Percentiles rank a stretch among this genome's conserved stretches.
Evolutionary conservation across 1,140 invertebrate species (phyloP).

Genomic region (Platorchestia sp.): DNA sequence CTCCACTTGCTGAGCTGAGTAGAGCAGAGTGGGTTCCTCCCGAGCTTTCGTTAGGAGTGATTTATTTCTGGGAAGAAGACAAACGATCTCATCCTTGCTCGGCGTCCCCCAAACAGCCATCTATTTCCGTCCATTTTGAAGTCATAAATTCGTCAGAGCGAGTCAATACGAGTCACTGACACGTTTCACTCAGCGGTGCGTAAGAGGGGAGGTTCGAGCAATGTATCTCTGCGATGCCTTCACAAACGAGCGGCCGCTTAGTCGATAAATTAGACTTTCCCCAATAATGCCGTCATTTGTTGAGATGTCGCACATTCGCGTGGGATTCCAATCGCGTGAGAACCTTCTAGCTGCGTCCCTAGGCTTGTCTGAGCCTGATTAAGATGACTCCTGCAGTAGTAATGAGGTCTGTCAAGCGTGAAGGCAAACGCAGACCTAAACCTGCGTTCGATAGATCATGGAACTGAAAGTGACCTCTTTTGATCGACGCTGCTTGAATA

Average conservation of each 20-base stretch:
- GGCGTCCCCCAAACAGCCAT: constrained; percentile 44
- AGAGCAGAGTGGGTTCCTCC: not conserved
- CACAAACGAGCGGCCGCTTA: not conserved
- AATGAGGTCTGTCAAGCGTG: not conserved
- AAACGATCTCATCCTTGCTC: constrained; percentile 42
- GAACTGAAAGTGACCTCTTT: not conserved
- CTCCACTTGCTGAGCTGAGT: not conserved
- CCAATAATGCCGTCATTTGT: constrained; percentile 33
- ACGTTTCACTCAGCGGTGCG: not conserved
- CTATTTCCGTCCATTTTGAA: constrained; percentile 24
- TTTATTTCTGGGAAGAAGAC: constrained; percentile 31
- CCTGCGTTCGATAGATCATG: not conserved
- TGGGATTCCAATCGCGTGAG: constrained; percentile 16
- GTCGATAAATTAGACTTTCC: constrained; percentile 32
- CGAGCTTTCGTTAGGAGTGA: constrained; percentile 2
- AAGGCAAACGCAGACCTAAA: not conserved
- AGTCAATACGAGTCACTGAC: constrained; percentile 42
- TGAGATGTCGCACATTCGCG: constrained; percentile 2
- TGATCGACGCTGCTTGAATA: not conserved
- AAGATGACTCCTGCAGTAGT: not conserved
- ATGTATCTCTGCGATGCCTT: not conserved
- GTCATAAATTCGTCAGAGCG: constrained; percentile 37
- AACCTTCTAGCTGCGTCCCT: not conserved
- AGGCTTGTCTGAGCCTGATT: not conserved
- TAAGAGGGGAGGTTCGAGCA: not conserved